Base-by-base conservation (phyloP, 2,888 invertebrate species). In the Creontiades dilutus region DNA sequence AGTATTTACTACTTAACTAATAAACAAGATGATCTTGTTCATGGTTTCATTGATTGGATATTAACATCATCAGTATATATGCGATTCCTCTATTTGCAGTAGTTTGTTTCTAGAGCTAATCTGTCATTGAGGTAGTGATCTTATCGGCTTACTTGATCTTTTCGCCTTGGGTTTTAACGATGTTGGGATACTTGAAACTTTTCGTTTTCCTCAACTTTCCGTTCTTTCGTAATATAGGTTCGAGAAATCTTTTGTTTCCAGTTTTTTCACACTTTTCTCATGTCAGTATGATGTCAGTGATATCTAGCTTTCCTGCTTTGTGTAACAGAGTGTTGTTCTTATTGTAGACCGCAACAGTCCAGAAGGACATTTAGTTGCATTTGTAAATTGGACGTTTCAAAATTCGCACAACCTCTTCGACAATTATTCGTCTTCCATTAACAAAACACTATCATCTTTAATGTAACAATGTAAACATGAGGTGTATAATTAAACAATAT, bases 111-210 rank as follows among this genome's bases (percentile, higher is more conserved):
- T 37, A 37, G 37, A 4, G 37, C 7, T 7, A 37, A 7, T 37
- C 37, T 37, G 37, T 37, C 37, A 4, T 37, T 37, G 37, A 37
- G 3, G 37, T 7, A 37, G 37, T 7, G 2, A 37, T 37, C 37
- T 5, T 57, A 57, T 57, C 57, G 14, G 57, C n/a, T n/a, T 27
- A 16, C 27, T 27, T 7, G 5, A 76, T 76, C 76, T 76, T 76
- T 37, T 27, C n/a, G n/a, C 76, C 76, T 76, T 76, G 27, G 9
- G 27, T 37, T 27, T 75, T 75, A 13, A 75, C 76, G 27, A 76
- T 14, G 76, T 75, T 19, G 11, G 76, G 76, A 76, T 76, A 23
- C 16, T 76, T 27, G 76, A 16, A 76, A 37, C 28, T 11, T 37
- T 0, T 37, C 13, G 0, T 76, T 16, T 19, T 19, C 12, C n/a